Conservation (phyloP, 2,797 vertebrate genomes). For the Ceryle rudis region DNA sequence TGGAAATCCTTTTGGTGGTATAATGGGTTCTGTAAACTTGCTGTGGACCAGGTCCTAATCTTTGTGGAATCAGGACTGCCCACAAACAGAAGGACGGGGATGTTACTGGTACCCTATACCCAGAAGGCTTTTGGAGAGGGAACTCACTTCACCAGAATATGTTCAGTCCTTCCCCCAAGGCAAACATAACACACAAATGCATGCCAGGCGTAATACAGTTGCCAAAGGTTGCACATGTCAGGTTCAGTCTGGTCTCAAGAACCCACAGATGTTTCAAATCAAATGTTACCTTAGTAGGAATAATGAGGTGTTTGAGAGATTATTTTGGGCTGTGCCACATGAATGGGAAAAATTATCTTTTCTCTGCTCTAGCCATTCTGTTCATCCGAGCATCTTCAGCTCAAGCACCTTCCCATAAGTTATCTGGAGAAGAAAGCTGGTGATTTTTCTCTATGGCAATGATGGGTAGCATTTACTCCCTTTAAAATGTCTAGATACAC, state of each 20-base stretch:
- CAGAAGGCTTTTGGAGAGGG: background rate
- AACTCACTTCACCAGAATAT: background rate
- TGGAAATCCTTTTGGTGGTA: background rate
- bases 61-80: background rate
- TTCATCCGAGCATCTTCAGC: background rate
- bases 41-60: background rate
- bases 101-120: fast-evolving
- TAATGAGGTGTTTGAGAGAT: conserved; percentile 72
- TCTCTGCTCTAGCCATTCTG: background rate
- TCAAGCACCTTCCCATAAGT: background rate
- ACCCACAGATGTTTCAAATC: conserved; percentile 80
- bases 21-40: background rate
- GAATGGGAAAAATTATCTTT: conserved; percentile 52
- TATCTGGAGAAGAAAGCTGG: background rate
- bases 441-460: background rate
- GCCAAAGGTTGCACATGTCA: conserved; percentile 70
- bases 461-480: background rate
- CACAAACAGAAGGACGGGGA: background rate
- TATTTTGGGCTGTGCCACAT: conserved; percentile 57
- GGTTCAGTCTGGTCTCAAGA: conserved; percentile 75
- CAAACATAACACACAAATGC: background rate
- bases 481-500: background rate
- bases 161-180: background rate
- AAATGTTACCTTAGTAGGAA: conserved; percentile 75
- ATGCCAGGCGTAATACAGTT: conserved; percentile 72